These are phyloP conservation scores for Diabrotica undecimpunctata DNA, from an alignment of 1,140 invertebrate genomes.

Conservation along the genomic window DNA sequence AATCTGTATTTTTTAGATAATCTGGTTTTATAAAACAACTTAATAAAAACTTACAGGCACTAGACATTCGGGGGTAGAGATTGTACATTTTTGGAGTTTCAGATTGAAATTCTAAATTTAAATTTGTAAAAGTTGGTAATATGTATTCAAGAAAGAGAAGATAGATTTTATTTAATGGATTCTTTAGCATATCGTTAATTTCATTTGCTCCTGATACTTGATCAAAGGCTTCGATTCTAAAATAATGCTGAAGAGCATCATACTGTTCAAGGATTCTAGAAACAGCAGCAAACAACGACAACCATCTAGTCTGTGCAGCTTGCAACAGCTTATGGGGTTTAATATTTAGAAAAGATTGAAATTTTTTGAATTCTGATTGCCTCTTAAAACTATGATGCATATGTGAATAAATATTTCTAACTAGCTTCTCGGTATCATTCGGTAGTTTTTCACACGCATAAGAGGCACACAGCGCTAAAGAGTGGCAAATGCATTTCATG, in stretches of 20 bases:
- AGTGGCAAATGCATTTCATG: conserved; percentile 20
- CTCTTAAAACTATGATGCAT: conserved; percentile 35
- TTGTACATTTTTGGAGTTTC: conserved; percentile 14
- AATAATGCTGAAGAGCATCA: conserved; percentile 29
- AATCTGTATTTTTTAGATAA: background rate
- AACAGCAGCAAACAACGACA: conserved; percentile 39
- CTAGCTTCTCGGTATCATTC: conserved; percentile 19
- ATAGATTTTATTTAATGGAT: conserved; percentile 6
- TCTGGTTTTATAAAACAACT: conserved; percentile 5
- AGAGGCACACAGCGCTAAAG: conserved; percentile 24
- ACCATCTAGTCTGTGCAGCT: conserved; percentile 35
- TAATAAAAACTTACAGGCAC: conserved; percentile 5
- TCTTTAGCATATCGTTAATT: background rate
- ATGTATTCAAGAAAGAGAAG: conserved; percentile 12
- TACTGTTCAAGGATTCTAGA: conserved; percentile 45
- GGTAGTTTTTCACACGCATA: conserved; percentile 23
- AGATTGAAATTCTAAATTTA: conserved; percentile 17
- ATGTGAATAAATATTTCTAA: conserved; percentile 36
- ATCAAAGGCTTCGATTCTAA: conserved; percentile 5
- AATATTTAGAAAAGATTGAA: conserved; percentile 36
- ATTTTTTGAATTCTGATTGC: conserved; percentile 28
- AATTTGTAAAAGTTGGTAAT: conserved; percentile 1
- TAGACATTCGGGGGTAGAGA: conserved; percentile 2
- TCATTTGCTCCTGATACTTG: background rate
- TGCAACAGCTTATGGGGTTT: conserved; percentile 35